Base-by-base conservation (phyloP, 2,888 invertebrate genomes). In the Andrena bucephala region DNA sequence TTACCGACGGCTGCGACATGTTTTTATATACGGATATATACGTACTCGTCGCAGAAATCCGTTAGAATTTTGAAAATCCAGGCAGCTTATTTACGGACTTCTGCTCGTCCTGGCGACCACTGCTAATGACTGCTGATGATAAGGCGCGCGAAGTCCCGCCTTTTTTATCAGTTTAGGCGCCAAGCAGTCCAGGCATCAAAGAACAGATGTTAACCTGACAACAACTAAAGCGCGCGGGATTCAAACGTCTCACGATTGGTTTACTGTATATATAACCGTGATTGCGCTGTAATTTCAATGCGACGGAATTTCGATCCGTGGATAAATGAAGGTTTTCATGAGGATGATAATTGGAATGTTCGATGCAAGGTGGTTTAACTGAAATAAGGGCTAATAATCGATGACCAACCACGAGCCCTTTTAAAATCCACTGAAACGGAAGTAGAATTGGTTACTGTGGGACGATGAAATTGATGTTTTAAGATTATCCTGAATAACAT, bases 1-100 rank as follows among this genome's bases (percentile, higher is more conserved):
- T 96, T 78, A 97, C 95, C 69, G 96, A 96, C 89, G 97, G 96
- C 94, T 97, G 97, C 85, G 97, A 96, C 97, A 97, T 97, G 97
- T 91, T 74, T 76, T 83, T 83, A 74, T 82, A 80, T 80, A 87
- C 62, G 81, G 63, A 81, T 82, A 81, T 73, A 83, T 83, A 84
- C 29, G 16, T 63, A 16, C 42, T 50, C 36, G 7, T 27, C 8
- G 6, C 24, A 74, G 42, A 72, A 66, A 27, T 69, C 72, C 83
- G 85, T 85, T 85, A 31, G 62, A 59, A 59, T 66, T 72, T 83
- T 78, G 10, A 57, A 85, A 83, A 75, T 59, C 7, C 62, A 7
- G 10, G 33, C 33, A 10, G 16, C 42, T 6, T 66, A 4, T 68
- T 72, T 50, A 24, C 6, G 63, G 65, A 76, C 50, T 31, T 10